Evolutionary conservation across 2,113 vertebrate genomes (phyloP).

Genomic region (Stigmatopora nigra): DNA sequence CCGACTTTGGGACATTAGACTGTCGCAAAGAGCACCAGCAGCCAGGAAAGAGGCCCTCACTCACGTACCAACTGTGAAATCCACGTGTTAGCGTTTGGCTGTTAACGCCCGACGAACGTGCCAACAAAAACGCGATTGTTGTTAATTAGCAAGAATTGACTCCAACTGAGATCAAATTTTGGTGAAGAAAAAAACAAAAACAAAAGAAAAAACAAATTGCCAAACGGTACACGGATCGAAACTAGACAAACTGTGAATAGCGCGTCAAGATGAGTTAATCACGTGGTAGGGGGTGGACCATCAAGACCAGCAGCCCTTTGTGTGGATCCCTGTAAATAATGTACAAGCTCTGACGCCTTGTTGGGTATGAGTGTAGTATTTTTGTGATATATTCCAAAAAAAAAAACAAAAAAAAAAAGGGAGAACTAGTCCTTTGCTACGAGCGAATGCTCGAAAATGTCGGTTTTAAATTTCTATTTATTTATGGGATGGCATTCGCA

Average conservation of each 20-base stretch:
- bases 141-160: background rate
- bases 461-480: conserved; percentile 49
- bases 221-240: background rate
- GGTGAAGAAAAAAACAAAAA: background rate
- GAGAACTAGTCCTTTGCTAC: conserved; percentile 44
- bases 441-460: conserved; percentile 48
- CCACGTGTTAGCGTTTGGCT: conserved; percentile 45
- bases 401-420: conserved; percentile 49
- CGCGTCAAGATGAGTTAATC: background rate
- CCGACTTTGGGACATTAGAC: background rate
- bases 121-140: conserved; percentile 47
- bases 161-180: background rate
- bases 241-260: background rate
- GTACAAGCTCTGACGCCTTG: conserved; percentile 66
- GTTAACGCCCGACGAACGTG: conserved; percentile 62
- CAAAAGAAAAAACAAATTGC: background rate
- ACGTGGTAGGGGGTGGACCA: background rate
- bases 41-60: background rate
- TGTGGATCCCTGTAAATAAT: conserved; percentile 68
- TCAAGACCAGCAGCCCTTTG: conserved; percentile 49
- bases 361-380: conserved; percentile 68
- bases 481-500: conserved; percentile 51
- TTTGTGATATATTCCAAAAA: conserved; percentile 59
- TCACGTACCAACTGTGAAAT: conserved; percentile 47
- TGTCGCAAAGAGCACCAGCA: background rate